phyloP scores from a whole-genome alignment of 2,797 vertebrate species.

The Oceanodroma leucorhoa region DNA sequence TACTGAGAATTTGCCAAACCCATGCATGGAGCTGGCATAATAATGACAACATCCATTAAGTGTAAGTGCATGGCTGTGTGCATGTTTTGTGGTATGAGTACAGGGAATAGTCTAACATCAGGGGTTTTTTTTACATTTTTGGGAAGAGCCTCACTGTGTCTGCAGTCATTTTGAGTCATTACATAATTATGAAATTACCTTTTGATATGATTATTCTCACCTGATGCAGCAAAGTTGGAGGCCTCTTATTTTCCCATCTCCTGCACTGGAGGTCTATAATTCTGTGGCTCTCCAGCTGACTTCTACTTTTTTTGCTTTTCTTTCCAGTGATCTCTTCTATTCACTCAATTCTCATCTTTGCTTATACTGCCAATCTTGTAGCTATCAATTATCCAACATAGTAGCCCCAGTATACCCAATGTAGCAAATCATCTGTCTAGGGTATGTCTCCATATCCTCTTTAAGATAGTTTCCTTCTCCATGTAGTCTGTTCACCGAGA shows the following conservation, averaged over 20 bases:
- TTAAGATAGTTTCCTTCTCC: not conserved
- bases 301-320: not conserved
- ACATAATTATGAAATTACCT: not conserved
- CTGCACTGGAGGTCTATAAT: not conserved
- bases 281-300: not conserved
- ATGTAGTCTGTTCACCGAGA: rapidly evolving
- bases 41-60: not conserved
- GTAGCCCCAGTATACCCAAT: not conserved
- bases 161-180: not conserved
- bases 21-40: not conserved
- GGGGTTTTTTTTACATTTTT: not conserved
- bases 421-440: not conserved
- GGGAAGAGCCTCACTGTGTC: not conserved
- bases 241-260: not conserved
- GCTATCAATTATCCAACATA: not conserved
- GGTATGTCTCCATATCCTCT: not conserved
- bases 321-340: not conserved
- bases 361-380: not conserved
- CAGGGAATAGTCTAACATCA: not conserved
- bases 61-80: not conserved
- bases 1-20: not conserved
- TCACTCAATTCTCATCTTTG: not conserved
- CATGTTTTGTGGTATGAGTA: not conserved
- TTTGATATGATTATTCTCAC: not conserved
- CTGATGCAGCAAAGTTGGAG: not conserved